Base-by-base conservation (phyloP, 2,888 invertebrate genomes). In the Harpalus rufipes region DNA sequence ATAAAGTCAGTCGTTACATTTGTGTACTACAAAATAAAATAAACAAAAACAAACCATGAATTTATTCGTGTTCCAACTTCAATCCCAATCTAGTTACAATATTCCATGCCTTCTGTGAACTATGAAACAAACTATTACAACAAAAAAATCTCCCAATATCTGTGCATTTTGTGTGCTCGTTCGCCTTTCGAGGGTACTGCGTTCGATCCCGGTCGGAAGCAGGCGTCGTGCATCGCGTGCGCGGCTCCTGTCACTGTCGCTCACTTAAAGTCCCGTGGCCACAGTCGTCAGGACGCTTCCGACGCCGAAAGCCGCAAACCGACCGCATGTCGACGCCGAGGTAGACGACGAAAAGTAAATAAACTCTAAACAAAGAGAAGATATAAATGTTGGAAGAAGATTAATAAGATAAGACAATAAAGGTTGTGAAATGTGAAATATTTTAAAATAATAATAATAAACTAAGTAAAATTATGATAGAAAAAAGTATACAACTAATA, bases 261-360 rank as follows among this genome's bases (percentile, higher is more conserved):
- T 83, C 82, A 82, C 59, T 82, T 82, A 59, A 83, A 76, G 41
- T 58, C 58, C 72, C 65, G 72, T 72, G 6, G 14, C 68, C 68
- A 68, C 68, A n/a, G 79, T 32, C 32, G 32, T 6, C 79, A 32
- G n/a, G 16, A 79, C 81, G 81, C 81, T 61, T 12, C 59, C 81
- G 65, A 41, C 68, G 61, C 39, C 12, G 39, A n/a, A 21, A 68
- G n/a, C 39, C 68, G 32, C 68, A 68, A 63, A 63, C 21, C 63
- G 12, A 68, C 68, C 63, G 63, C 63, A 63, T 12, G 63, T 21
- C 63, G 44, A 51, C 44, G 12, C 44, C 44, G 32, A 32, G 32
- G 32, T 51, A 12, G 44, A 51, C 44, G 44, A 3, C 44, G 44
- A 8, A 12, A 51, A 51, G 32, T 51, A 51, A 51, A 51, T 51